These are phyloP conservation scores for Rhagium mordax DNA, from an alignment of 2,888 invertebrate species.

Conservation along the genomic window DNA sequence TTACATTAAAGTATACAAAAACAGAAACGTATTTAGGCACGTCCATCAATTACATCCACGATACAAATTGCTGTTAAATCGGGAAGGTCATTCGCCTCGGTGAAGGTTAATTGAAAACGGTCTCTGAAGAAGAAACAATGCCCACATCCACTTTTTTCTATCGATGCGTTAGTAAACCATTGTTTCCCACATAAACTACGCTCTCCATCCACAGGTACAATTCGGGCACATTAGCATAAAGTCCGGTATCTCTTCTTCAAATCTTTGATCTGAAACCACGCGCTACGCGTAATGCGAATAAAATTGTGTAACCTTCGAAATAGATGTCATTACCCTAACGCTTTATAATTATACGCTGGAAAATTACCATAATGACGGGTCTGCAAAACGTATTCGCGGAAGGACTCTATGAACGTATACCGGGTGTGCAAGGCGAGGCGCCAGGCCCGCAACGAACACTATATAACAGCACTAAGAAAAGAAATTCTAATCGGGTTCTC, in stretches of 20 bases:
- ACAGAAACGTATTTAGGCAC: conserved; percentile 5
- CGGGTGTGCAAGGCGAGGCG: neutral
- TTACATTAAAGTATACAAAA: neutral
- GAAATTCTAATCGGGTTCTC: too few species aligned
- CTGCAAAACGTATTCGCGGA: conserved; percentile 13
- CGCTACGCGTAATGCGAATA: conserved; percentile 34
- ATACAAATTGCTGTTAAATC: conserved; percentile 23
- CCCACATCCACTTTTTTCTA: conserved; percentile 19
- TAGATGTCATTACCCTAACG: conserved; percentile 46
- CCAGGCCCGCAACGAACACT: too few species aligned
- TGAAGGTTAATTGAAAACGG: conserved; percentile 24
- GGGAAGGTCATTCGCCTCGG: conserved; percentile 12
- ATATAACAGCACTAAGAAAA: too few species aligned
- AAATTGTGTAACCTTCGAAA: conserved; percentile 45
- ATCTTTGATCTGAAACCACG: neutral
- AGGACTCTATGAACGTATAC: neutral
- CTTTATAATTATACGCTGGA: conserved; percentile 19
- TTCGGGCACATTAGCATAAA: conserved; percentile 12
- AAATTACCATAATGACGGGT: conserved; percentile 6
- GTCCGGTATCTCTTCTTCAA: conserved; percentile 10
- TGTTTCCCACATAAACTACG: neutral
- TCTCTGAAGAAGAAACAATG: conserved; percentile 15
- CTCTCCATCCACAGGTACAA: neutral
- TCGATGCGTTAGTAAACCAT: neutral
- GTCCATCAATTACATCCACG: neutral